Conservation (phyloP, 2,888 invertebrate species). For the Caenorhabditis virilis region DNA sequence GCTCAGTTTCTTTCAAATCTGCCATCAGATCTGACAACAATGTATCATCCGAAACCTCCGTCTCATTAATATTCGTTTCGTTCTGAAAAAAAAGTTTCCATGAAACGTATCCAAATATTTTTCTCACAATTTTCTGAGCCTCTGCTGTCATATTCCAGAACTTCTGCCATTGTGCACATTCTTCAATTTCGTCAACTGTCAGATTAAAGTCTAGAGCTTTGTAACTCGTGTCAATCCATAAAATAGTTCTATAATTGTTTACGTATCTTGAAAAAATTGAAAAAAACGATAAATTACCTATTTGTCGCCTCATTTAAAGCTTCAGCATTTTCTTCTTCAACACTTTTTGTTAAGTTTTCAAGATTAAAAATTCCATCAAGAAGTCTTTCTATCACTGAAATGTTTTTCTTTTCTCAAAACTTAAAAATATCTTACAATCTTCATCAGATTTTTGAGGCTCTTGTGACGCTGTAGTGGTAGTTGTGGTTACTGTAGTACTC, state of each 20-base stretch:
- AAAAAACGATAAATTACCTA: slow-evolving; percentile 20
- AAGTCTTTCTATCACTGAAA: slow-evolving; percentile 40
- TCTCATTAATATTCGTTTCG: slow-evolving; percentile 17
- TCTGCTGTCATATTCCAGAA: slow-evolving; percentile 46
- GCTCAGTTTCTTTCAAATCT: slow-evolving; percentile 43
- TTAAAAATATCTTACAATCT: neutral
- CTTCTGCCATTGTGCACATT: slow-evolving; percentile 61
- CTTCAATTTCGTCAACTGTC: slow-evolving; percentile 49
- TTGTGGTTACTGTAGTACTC: slow-evolving; percentile 4
- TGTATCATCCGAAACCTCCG: slow-evolving; percentile 16
- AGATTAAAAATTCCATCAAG: slow-evolving; percentile 36
- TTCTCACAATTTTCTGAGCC: slow-evolving; percentile 1
- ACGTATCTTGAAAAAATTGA: slow-evolving; percentile 1
- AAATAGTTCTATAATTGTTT: slow-evolving; percentile 36
- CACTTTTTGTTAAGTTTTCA: slow-evolving; percentile 37
- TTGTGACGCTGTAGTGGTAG: slow-evolving; percentile 6
- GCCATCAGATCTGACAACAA: slow-evolving; percentile 24
- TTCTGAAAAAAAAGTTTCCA: slow-evolving; percentile 5
- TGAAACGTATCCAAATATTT: neutral
- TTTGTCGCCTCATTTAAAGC: slow-evolving; percentile 40
- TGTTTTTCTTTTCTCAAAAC: neutral
- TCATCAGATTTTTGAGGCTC: slow-evolving; percentile 6
- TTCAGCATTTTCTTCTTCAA: slow-evolving; percentile 46
- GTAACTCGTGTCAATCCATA: slow-evolving; percentile 63
- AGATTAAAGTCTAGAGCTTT: slow-evolving; percentile 60